phyloP scores from a whole-genome alignment of 2,888 invertebrate species.

The Lepidocyrtinus sp. region DNA sequence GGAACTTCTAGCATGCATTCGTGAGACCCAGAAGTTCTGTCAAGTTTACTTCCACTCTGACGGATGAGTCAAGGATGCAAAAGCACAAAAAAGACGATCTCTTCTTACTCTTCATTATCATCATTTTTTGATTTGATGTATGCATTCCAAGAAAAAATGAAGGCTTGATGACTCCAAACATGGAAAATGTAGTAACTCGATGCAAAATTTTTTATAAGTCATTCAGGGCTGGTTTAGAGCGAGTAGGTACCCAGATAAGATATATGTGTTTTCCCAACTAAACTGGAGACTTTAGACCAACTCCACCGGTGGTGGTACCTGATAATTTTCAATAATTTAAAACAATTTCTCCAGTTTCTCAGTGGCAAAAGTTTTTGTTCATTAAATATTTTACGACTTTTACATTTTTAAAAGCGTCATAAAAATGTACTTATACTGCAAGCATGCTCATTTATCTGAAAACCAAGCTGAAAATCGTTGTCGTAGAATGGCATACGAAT shows the following conservation, averaged over 20 bases:
- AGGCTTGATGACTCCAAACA: slow-evolving; percentile 42
- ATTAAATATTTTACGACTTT: not conserved
- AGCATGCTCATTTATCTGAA: not conserved
- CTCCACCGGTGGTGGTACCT: too few species aligned
- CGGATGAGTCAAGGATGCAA: slow-evolving; percentile 6
- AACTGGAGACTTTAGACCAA: too few species aligned
- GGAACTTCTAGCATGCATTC: slow-evolving; percentile 2
- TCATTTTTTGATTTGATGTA: not conserved
- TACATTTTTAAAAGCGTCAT: not conserved
- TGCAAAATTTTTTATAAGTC: slow-evolving; percentile 19
- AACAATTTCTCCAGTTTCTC: not conserved
- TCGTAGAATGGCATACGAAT: not conserved
- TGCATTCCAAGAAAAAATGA: slow-evolving; percentile 37
- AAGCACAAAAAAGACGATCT: slow-evolving; percentile 28
- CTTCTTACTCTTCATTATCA: slow-evolving; percentile 11
- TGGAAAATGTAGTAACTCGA: slow-evolving; percentile 31
- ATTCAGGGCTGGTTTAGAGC: too few species aligned
- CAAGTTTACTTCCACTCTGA: not conserved
- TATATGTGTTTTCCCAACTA: too few species aligned
- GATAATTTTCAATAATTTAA: too few species aligned
- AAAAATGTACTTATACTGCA: not conserved
- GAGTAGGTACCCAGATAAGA: too few species aligned
- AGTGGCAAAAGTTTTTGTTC: not conserved
- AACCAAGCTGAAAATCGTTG: not conserved
- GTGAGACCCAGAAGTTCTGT: not conserved